phyloP scores from a whole-genome alignment of 2,888 invertebrate genomes.

The Seira ritae region DNA sequence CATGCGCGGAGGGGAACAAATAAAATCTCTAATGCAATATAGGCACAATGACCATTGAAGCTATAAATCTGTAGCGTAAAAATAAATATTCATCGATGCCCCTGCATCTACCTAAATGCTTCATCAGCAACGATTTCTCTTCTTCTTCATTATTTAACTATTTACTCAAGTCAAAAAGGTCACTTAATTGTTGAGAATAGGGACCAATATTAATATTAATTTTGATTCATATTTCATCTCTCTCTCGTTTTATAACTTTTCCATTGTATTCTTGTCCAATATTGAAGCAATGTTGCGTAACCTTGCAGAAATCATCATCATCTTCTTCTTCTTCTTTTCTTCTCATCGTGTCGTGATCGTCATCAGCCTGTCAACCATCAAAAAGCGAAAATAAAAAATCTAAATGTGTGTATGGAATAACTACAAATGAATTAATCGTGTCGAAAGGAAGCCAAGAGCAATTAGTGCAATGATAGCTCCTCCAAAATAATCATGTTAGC shows the following conservation, averaged over 20 bases:
- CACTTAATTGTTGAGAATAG: conserved; percentile 28
- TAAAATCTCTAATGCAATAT: conserved; percentile 12
- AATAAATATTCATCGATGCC: conserved; percentile 35
- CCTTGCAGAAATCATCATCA: conserved; percentile 40
- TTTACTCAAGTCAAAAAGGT: conserved; percentile 57
- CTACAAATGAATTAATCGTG: conserved; percentile 66
- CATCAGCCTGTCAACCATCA: conserved; percentile 48
- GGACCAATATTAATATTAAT: conserved; percentile 37
- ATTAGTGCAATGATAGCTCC: conserved; percentile 51
- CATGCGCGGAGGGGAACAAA: neutral
- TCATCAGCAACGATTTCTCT: no score
- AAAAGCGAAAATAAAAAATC: conserved; percentile 37
- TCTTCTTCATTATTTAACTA: conserved; percentile 35
- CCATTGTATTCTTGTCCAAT: conserved; percentile 30
- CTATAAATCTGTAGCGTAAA: conserved; percentile 2
- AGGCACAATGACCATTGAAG: neutral
- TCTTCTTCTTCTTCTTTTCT: conserved; percentile 6
- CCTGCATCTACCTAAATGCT: neutral
- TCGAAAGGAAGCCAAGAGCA: conserved; percentile 65
- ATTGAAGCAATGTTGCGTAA: neutral
- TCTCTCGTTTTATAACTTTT: conserved; percentile 17
- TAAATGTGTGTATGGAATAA: neutral
- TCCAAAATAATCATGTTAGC: conserved; percentile 18
- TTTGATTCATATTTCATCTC: conserved; percentile 21
- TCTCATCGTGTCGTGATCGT: conserved; percentile 49